Base-by-base conservation (phyloP, 2,797 vertebrate genomes). In the Myotis vivesi region DNA sequence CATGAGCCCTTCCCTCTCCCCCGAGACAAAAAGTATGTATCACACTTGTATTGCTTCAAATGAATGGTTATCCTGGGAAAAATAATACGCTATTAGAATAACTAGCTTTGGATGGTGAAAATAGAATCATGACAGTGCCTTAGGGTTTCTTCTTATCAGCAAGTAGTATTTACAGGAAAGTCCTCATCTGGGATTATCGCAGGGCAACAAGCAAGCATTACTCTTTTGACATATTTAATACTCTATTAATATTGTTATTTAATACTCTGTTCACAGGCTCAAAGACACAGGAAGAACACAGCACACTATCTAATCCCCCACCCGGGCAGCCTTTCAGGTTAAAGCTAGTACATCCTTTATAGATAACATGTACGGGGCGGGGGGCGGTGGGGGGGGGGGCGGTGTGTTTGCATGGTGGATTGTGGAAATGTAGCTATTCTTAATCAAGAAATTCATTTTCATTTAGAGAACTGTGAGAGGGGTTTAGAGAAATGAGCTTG, bases 401-500 rank as follows among this genome's bases (percentile, higher is more conserved):
- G 41, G 41, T 8, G 57, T n/a, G n/a, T 2, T 62, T 62, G 59
- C 59, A 62, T 28, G 15, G 1, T 38, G 46, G 36, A 6, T 23
- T 77, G 49, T 87, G 28, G 30, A 38, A 59, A 76, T 41, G n/a
- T 59, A 20, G 20, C 49, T 72, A 30, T 88, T 86, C 13, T 68
- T 87, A 94, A 95, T 82, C 10, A 30, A 71, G 46, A 81, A 69
- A 75, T 66, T 69, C 81, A 33, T 71, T 88, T 92, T 86, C n/a
- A 85, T 51, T 36, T 77, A 46, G 46, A 90, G 71, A 71, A 57
- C 15, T 41, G 15, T 41, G 38, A 84, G 57, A 85, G 8, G 8
- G 30, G 55, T 86, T 81, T 73, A 75, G 13, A 51, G 28, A 85
- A 77, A 91, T 76, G 64, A 68, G 9, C 64, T 92, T 55, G 41